These are phyloP conservation scores for Actenoides lindsayi DNA, from an alignment of 2,113 vertebrate genomes.

Conservation along the genomic window DNA sequence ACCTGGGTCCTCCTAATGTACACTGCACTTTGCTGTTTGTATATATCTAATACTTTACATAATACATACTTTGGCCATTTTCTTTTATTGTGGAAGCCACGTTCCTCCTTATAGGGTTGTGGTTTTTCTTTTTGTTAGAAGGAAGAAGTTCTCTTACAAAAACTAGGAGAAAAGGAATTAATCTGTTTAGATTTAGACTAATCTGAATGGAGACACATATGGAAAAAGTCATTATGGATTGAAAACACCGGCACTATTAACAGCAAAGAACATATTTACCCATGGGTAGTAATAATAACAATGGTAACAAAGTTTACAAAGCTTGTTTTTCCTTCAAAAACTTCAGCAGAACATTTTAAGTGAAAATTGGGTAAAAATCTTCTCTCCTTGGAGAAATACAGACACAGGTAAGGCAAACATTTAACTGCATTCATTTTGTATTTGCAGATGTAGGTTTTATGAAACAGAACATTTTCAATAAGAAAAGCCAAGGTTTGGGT, in stretches of 20 bases:
- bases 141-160: neutral
- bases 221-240: neutral
- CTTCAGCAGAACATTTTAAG: neutral
- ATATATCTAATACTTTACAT: neutral
- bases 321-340: neutral
- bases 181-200: neutral
- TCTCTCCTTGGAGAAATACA: neutral
- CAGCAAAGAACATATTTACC: neutral
- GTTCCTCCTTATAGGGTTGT: neutral
- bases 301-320: neutral
- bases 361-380: neutral
- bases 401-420: conserved; percentile 15
- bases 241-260: neutral
- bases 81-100: neutral
- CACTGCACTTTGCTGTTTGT: neutral
- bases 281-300: neutral
- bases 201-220: neutral
- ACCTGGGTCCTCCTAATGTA: neutral
- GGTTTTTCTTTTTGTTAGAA: neutral
- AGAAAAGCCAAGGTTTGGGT: neutral
- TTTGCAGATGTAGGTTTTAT: neutral
- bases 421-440: conserved; percentile 17
- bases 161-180: neutral
- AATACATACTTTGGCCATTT: rapidly evolving
- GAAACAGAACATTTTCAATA: neutral